phyloP scores from a whole-genome alignment of 2,797 vertebrate species.

The Enteromius viviparus region DNA sequence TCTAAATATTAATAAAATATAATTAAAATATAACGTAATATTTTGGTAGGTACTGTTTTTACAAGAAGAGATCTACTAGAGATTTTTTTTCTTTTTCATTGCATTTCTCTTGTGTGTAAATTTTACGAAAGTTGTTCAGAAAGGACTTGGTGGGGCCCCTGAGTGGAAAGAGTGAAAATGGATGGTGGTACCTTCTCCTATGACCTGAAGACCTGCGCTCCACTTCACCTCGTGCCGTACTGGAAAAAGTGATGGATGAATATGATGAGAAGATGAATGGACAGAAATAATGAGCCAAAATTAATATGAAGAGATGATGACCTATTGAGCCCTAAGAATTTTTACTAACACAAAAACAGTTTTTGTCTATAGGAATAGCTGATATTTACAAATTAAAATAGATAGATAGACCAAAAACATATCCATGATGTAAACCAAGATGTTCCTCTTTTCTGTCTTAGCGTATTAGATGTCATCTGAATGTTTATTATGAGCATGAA shows the following conservation, averaged over 20 bases:
- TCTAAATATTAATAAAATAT: background rate
- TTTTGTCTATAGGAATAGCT: background rate
- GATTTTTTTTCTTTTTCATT: background rate
- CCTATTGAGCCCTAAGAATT: background rate
- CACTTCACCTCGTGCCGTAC: constrained; percentile 38
- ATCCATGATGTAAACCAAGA: background rate
- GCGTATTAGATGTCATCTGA: constrained; percentile 1
- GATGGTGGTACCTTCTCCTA: constrained; percentile 58
- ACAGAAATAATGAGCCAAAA: background rate
- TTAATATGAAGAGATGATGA: constrained; percentile 17
- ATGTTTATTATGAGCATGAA: background rate
- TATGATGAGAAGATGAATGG: background rate
- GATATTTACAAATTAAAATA: background rate
- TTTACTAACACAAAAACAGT: background rate
- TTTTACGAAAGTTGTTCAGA: background rate
- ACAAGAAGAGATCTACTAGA: background rate
- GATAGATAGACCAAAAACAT: too few species aligned
- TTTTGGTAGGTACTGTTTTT: background rate
- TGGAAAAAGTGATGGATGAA: constrained; percentile 21
- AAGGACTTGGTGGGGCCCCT: background rate
- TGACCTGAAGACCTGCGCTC: constrained; percentile 49
- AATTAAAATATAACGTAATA: too few species aligned
- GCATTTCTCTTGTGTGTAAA: background rate
- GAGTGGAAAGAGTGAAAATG: background rate
- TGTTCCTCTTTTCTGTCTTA: constrained; percentile 11